phyloP scores from a whole-genome alignment of 1,140 invertebrate genomes.

The Macrocentrus cingulum region DNA sequence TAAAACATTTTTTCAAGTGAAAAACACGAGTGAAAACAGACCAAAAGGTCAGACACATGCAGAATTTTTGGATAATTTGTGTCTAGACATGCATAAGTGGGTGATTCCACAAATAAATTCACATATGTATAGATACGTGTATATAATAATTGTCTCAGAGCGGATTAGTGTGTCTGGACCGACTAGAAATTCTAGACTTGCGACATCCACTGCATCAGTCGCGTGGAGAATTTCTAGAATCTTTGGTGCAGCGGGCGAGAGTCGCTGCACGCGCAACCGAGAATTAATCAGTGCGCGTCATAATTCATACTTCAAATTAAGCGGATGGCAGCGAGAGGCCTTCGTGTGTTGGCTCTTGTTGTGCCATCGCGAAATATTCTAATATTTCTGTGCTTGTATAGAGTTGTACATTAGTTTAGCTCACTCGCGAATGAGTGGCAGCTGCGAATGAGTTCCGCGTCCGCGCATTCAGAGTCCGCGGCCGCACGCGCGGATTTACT shows the following conservation, averaged over 20 bases:
- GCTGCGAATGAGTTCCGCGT: conserved; percentile 39
- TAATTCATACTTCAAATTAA: conserved; percentile 33
- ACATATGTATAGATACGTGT: not conserved
- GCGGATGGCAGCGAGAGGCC: not conserved
- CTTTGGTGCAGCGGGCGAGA: not conserved
- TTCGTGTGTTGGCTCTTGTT: conserved; percentile 14
- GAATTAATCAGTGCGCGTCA: conserved; percentile 31
- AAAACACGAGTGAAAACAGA: not conserved
- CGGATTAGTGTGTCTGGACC: not conserved
- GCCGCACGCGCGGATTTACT: not conserved
- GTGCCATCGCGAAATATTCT: conserved; percentile 28
- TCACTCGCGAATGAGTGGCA: conserved; percentile 28
- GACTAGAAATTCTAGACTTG: not conserved
- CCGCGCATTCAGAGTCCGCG: conserved; percentile 6
- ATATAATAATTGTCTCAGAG: not conserved
- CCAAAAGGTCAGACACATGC: not conserved
- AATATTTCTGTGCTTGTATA: too few relatives aligned
- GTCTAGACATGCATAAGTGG: not conserved
- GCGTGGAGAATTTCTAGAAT: conserved; percentile 17
- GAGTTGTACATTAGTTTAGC: too few relatives aligned
- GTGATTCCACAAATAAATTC: not conserved
- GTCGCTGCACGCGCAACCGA: too few relatives aligned
- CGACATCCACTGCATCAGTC: conserved; percentile 2
- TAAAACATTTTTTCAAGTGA: too few relatives aligned
- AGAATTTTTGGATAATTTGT: not conserved